Base-by-base conservation (phyloP, 2,113 vertebrate species). In the Motacilla tschutschensis region DNA sequence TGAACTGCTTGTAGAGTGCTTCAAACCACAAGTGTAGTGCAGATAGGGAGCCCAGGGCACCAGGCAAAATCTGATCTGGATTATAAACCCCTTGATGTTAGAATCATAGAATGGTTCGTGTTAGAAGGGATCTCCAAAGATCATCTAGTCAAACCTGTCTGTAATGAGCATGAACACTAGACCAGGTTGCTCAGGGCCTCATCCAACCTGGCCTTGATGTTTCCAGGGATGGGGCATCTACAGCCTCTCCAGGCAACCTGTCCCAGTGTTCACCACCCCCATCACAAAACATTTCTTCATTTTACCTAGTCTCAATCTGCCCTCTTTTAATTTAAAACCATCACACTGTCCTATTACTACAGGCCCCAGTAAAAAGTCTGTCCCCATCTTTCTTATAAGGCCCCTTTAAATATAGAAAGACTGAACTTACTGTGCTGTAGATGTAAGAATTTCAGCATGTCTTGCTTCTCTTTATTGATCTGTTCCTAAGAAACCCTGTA, bases 371-470 rank as follows among this genome's bases (percentile, higher is more conserved):
- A 71, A 59, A 74, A 86, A 12, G 9, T 46, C 44, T 57, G 14
- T 33, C 19, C 18, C 12, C 17, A 18, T 43, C 40, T 53, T 83
- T 69, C 31, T 35, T 40, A 7, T 6, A 36, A 58, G 2, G 1
- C 5, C 7, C 6, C 12, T 64, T 46, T 59, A 87, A 70, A 55
- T 64, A 59, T 0, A 33, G 17, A 43, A 74, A 58, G 14, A 17
- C 14, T 0, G 0, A 48, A 55, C 19, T 69, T 58, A 4, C 0
- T 21, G 24, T 47, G 21, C 15, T 43, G 14, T 31, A 35, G 44
- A 20, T 20, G 6, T n/a, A 81, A 33, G 17, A 75, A 36, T 43
- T 81, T 54, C 48, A 43, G 15, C 22, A 46, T 28, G 33, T 79
- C 41, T 64, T 72, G 25, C 73, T 74, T 83, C 80, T 77, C 18